These are phyloP conservation scores for Axis porcinus DNA, from an alignment of 2,113 vertebrate genomes.

Conservation along the genomic window DNA sequence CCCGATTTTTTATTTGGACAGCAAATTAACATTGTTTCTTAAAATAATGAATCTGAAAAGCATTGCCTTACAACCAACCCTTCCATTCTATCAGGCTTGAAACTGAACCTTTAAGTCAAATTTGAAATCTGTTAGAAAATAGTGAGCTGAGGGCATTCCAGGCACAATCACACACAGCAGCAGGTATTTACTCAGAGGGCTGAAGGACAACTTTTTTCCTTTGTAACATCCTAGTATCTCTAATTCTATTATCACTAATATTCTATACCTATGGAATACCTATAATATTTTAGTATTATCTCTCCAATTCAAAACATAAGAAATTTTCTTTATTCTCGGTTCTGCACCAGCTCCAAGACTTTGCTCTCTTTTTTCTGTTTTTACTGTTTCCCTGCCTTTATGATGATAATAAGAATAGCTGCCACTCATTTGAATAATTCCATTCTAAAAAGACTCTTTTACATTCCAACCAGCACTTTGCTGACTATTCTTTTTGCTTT, in stretches of 20 bases:
- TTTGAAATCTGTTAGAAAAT: neutral
- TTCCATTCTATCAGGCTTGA: neutral
- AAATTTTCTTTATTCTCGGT: neutral
- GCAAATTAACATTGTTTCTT: neutral
- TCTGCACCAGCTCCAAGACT: neutral
- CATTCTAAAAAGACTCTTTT: neutral
- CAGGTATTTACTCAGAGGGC: neutral
- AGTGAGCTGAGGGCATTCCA: neutral
- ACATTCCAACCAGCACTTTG: neutral
- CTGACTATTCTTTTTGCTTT: neutral
- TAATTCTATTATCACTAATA: neutral
- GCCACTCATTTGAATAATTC: neutral
- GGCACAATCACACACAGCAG: neutral
- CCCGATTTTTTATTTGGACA: neutral
- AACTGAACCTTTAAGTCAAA: neutral
- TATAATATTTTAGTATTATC: neutral
- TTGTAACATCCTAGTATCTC: neutral
- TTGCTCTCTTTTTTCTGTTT: neutral
- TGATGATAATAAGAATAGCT: neutral
- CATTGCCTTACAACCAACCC: neutral
- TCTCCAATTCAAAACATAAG: neutral
- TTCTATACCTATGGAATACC: neutral
- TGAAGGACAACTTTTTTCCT: neutral
- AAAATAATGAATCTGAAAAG: neutral
- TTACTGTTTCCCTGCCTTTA: neutral